These are phyloP conservation scores for Euzetes globulus DNA, from an alignment of 2,888 invertebrate species.

Conservation along the genomic window DNA sequence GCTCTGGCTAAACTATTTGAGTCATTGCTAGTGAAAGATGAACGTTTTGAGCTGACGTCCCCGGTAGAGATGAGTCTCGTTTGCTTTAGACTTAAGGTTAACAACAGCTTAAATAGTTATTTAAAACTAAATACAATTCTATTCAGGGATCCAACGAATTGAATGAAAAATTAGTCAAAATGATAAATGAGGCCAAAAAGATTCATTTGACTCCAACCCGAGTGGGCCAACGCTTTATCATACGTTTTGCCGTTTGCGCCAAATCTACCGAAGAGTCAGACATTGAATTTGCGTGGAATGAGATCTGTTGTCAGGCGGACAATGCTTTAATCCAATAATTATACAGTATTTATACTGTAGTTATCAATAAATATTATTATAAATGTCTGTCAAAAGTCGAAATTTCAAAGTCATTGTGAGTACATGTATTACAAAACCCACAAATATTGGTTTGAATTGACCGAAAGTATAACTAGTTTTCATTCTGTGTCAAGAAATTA, in stretches of 20 bases:
- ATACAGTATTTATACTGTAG: too few relatives aligned
- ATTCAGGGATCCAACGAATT: constrained; percentile 63
- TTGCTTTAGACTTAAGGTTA: constrained; percentile 73
- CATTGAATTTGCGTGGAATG: constrained; percentile 76
- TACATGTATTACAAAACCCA: background rate
- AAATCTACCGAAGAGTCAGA: constrained; percentile 70
- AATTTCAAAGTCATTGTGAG: background rate
- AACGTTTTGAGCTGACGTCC: constrained; percentile 68
- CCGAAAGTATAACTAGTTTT: background rate
- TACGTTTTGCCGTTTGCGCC: constrained; percentile 83
- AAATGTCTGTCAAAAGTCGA: background rate
- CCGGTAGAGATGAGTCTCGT: constrained; percentile 87
- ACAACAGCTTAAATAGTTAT: too few relatives aligned
- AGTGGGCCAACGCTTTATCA: constrained; percentile 62
- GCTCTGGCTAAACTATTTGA: constrained; percentile 69
- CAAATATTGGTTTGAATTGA: background rate
- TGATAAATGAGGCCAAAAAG: constrained; percentile 65
- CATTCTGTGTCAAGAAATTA: constrained; percentile 3
- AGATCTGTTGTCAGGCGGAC: constrained; percentile 53
- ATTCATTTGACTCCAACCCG: constrained; percentile 89
- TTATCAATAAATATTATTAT: background rate
- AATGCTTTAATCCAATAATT: background rate
- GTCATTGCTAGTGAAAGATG: constrained; percentile 60
- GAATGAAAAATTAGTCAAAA: constrained; percentile 71
- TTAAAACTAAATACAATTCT: too few relatives aligned